Base-by-base conservation (phyloP, 1,140 invertebrate genomes). In the Oryzaephilus surinamensis region DNA sequence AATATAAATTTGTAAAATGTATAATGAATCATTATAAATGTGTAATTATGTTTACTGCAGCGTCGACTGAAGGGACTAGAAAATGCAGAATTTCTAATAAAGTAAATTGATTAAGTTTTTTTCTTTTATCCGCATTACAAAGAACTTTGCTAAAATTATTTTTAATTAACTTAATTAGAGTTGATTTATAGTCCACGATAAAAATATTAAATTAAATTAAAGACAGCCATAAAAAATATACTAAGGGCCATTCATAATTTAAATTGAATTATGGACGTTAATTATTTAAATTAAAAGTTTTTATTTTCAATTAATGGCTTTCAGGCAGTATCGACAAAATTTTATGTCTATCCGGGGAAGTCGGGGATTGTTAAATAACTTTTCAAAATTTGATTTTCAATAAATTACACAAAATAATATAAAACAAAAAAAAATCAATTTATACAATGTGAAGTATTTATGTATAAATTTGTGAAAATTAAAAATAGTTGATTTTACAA, bases 121-220 rank as follows among this genome's bases (percentile, higher is more conserved):
- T 52, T 50, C 47, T 50, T 52, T 50, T 48, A 41, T 45, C 24
- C 48, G 41, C 34, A 46, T 45, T 43, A 51, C 43, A 48, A 52
- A 55, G 48, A 54, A 50, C 32, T 50, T 52, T 38, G 50, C 46
- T 48, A 39, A 59, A 61, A 61, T 60, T 58, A 58, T 59, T 62
- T 62, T 60, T 58, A 62, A 60, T 62, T 60, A 60, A 62, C 37
- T 59, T 58, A 62, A 62, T 62, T 62, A 59, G 52, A 52, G 56
- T 57, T 60, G 59, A 61, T 60, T 62, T 60, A 62, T 60, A 57
- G 56, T 52, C 45, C 27, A 46, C 48, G 56, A 59, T 59, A 58
- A 60, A 59, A 62, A 60, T 60, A 60, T 58, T 56, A 58, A 59
- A 62, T 60, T 53, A 55, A 60, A 60, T 61, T 54, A 54, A 56